Evolutionary conservation across 2,797 vertebrate species (phyloP), one percentile per base, ranked within the genome.

Genomic region (Etheostoma perlongum): DNA sequence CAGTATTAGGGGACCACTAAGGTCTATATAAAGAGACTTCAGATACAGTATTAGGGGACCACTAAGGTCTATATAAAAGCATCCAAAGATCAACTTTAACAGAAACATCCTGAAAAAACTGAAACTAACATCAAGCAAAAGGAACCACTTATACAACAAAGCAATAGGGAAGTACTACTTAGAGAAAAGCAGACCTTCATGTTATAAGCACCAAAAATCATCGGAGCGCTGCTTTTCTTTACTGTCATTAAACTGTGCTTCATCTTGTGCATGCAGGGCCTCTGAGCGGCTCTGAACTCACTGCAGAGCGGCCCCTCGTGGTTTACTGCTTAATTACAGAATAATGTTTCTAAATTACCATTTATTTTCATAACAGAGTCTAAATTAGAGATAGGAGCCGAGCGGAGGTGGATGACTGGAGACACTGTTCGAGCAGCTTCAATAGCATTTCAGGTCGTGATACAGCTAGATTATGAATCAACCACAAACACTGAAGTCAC

Each of bases 301-400:
- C 44, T 16, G 53, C 2, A 48, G 53, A 83, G 42, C 33, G 0
- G 61, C 48, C 79, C 52, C 68, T 36, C n/a, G 69, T 76, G 84
- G 58, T 58, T 76, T 49, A 49, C 47, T 60, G 71, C 65, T 77
- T 85, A 89, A 88, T 89, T 85, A 79, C 65, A 79, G 73, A 86
- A 85, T 81, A 70, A 81, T 82, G 75, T 73, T 60, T 67, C 73
- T 47, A 85, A 84, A 89, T 88, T 9, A 71, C 86, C 74, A 62
- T 74, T 87, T 91, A 81, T 88, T 91, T 88, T 88, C 84, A 89
- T 64, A 88, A 88, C 86, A 88, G 64, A 81, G 76, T 61, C 70
- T 40, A 85, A 85, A 89, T 89, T 86, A 89, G 76, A 91, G 65
- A 62, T 65, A 13, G 55, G 53, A 79, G 78, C 23, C 7, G 42